These are phyloP conservation scores for Rhagoletis zephyria DNA, from an alignment of 1,140 invertebrate species.

Conservation along the genomic window DNA sequence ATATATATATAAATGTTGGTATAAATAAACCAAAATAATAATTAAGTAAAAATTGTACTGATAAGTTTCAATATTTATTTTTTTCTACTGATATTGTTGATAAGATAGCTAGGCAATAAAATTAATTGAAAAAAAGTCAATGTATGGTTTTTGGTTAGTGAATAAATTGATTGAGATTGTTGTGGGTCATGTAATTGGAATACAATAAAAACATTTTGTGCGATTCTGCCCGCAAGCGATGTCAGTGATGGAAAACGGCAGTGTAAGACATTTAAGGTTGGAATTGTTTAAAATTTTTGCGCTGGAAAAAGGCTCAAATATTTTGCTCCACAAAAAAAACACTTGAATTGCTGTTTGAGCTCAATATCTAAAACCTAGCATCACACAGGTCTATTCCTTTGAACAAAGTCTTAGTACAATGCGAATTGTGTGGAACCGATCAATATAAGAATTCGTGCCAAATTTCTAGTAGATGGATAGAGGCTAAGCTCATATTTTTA, in stretches of 20 bases:
- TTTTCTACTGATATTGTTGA: slow-evolving; percentile 16
- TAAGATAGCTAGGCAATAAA: slow-evolving; percentile 28
- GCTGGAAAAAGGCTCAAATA: no score
- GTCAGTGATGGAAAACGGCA: background rate
- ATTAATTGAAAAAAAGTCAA: background rate
- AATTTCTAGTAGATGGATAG: no score
- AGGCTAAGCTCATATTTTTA: no score
- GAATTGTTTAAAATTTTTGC: no score
- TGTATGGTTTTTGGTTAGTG: background rate
- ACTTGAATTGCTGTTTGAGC: no score
- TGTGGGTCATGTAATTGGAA: background rate
- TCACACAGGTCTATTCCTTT: no score
- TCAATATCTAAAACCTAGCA: no score
- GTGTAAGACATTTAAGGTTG: no score
- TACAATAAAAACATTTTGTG: background rate
- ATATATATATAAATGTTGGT: background rate
- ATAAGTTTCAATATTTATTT: background rate
- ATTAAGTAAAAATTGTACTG: slow-evolving; percentile 29
- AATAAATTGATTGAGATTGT: slow-evolving; percentile 42
- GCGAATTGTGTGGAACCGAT: no score
- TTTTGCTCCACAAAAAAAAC: no score
- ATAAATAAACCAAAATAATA: slow-evolving; percentile 35
- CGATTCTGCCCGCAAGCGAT: background rate
- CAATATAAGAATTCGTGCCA: no score
- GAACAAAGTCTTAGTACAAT: no score